These are phyloP conservation scores for Cerastoderma edule DNA, from an alignment of 2,888 invertebrate species.

Conservation along the genomic window DNA sequence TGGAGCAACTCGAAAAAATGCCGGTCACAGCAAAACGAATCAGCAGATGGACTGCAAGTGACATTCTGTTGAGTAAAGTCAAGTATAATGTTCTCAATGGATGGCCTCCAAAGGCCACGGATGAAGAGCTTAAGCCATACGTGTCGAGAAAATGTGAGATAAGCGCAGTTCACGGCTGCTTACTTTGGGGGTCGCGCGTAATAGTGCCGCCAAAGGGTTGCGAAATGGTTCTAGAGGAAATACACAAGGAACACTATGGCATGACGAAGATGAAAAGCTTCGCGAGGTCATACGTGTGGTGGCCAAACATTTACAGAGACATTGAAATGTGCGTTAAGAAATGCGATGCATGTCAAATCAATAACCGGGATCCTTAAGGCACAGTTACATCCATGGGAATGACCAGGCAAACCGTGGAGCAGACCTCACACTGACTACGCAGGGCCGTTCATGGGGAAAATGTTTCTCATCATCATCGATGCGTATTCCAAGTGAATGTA, in stretches of 20 bases:
- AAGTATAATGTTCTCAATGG: not conserved
- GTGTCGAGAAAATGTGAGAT: not conserved
- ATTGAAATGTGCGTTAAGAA: constrained; percentile 34
- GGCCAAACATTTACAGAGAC: constrained; percentile 59
- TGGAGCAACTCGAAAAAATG: constrained; percentile 1
- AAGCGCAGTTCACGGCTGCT: constrained; percentile 1
- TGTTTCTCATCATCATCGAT: constrained; percentile 58
- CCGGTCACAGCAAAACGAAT: constrained; percentile 10
- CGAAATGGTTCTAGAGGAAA: not conserved
- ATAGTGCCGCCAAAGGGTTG: not conserved
- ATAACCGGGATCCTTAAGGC: constrained; percentile 51
- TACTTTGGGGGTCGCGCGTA: constrained; percentile 14
- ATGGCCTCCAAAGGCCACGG: not conserved
- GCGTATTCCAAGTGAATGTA: constrained; percentile 59
- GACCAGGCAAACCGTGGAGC: constrained; percentile 59
- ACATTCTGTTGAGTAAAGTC: not conserved
- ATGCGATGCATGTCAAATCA: constrained; percentile 54
- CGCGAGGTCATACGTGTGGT: constrained; percentile 61
- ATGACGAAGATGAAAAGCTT: constrained; percentile 61
- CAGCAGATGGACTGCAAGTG: not conserved
- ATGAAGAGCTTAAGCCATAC: not conserved
- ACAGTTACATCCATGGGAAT: constrained; percentile 57
- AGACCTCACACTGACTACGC: constrained; percentile 67
- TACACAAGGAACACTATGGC: constrained; percentile 57
- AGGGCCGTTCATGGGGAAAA: constrained; percentile 49